Evolutionary conservation across 2,113 vertebrate genomes (phyloP).

Genomic region (Rhizomys pruinosus): DNA sequence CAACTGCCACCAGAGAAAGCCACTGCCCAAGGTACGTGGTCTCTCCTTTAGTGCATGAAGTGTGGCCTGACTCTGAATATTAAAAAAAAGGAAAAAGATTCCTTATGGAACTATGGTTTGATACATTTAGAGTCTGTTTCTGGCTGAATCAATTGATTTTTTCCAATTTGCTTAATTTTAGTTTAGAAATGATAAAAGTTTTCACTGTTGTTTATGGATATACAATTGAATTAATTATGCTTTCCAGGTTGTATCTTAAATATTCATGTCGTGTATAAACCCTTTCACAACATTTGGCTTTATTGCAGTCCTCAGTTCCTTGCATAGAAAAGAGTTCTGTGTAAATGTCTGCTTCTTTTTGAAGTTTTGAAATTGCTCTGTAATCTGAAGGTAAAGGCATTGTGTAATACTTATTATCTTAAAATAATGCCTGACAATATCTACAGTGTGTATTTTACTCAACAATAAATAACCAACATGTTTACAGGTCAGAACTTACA

Average conservation of each 20-base stretch:
- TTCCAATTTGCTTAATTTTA: neutral
- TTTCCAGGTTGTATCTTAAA: neutral
- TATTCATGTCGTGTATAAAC: no score
- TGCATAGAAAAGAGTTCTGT: neutral
- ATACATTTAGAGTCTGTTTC: neutral
- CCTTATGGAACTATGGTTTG: neutral
- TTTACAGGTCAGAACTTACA: neutral
- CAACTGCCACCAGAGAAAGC: slow-evolving; percentile 72
- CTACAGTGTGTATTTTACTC: neutral
- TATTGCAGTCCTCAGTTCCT: no score
- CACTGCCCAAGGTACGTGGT: slow-evolving; percentile 64
- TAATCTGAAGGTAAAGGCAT: neutral
- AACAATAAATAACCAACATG: neutral
- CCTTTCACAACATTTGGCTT: neutral
- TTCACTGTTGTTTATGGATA: neutral
- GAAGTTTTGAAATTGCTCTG: neutral
- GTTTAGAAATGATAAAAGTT: neutral
- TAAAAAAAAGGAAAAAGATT: neutral
- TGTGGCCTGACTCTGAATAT: neutral
- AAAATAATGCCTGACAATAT: neutral
- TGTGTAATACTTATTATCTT: neutral
- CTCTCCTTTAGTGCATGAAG: neutral
- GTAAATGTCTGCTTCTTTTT: neutral
- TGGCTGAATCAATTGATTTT: neutral
- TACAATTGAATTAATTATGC: neutral